phyloP scores from a whole-genome alignment of 2,113 vertebrate genomes.

The Ciconia stormi region DNA sequence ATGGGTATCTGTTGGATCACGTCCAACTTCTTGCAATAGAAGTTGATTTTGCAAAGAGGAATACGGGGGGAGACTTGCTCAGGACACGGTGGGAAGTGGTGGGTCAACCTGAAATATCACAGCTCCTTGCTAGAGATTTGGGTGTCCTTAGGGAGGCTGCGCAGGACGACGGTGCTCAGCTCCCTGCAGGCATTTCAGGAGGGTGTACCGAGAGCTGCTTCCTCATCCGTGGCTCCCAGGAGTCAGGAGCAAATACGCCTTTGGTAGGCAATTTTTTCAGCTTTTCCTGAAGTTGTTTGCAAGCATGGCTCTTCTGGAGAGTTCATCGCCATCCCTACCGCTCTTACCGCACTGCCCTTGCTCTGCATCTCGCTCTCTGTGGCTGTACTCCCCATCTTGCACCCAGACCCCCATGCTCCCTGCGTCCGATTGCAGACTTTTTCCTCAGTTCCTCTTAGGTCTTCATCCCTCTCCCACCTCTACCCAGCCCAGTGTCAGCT shows the following conservation, averaged over 20 bases:
- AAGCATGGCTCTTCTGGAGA: neutral
- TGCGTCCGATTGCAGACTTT: neutral
- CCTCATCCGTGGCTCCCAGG: neutral
- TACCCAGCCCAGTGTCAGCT: neutral
- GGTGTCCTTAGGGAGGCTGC: neutral
- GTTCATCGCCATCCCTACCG: fast-evolving
- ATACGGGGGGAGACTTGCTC: neutral
- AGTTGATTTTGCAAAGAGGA: neutral
- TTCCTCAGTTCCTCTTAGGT: neutral
- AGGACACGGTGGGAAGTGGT: neutral
- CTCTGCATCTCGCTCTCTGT: neutral
- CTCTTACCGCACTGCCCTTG: fast-evolving
- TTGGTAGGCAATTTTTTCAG: neutral
- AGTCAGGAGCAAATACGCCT: neutral
- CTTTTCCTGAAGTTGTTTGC: neutral
- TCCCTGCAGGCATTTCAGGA: neutral
- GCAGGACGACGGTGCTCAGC: neutral
- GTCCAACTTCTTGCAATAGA: neutral
- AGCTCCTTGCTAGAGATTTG: neutral
- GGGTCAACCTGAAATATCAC: neutral
- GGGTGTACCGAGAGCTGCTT: neutral
- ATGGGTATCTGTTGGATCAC: neutral
- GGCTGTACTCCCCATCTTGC: neutral
- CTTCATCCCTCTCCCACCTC: neutral
- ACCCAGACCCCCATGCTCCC: neutral